Evolutionary conservation across 2,797 vertebrate species (phyloP).

Genomic region (Threskiornis aethiopicus): DNA sequence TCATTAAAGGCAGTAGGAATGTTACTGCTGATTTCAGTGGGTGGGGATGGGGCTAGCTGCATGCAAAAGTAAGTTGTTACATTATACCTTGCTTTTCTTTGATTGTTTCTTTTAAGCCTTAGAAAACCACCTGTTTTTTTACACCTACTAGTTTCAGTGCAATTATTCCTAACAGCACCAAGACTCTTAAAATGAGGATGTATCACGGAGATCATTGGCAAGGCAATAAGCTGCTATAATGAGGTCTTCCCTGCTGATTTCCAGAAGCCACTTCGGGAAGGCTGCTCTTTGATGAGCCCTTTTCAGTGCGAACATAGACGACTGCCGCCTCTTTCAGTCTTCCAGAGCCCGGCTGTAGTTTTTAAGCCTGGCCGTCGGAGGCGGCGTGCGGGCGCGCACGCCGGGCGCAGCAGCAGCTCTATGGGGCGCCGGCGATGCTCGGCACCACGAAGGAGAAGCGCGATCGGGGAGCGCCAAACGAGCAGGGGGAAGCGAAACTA

Average conservation of each 20-base stretch:
- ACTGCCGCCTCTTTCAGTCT: background rate
- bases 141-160: background rate
- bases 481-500: accelerated
- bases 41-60: background rate
- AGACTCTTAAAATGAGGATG: background rate
- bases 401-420: background rate
- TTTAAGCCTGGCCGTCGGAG: background rate
- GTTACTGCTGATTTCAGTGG: background rate
- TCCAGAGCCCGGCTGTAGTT: background rate
- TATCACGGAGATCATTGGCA: background rate
- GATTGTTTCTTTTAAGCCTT: background rate
- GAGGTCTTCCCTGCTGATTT: background rate
- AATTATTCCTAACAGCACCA: background rate
- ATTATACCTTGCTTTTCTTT: background rate
- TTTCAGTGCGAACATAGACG: accelerated
- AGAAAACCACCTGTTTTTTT: background rate
- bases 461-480: background rate
- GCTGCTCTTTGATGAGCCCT: background rate
- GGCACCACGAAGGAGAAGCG: background rate
- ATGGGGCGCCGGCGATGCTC: background rate
- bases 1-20: background rate
- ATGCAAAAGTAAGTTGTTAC: background rate
- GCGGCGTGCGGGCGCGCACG: accelerated
- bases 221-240: background rate
- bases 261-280: background rate